A percentile compares a stretch with the other conserved stretches of the same genome.
Conservation (phyloP, 2,888 invertebrate species). For the Eupelmus urozonus region DNA sequence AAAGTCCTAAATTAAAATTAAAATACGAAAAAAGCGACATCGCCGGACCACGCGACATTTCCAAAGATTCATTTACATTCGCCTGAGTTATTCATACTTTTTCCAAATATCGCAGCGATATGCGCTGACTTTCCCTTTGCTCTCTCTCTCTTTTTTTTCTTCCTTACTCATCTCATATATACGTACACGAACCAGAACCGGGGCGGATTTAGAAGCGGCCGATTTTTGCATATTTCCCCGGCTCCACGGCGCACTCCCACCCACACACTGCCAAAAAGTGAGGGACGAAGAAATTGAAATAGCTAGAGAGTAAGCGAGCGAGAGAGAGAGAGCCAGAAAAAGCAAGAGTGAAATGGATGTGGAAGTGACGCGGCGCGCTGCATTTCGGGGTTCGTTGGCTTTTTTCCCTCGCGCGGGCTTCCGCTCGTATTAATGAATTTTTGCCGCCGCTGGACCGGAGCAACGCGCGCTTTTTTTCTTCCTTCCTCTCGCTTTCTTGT, state of each 20-base stretch:
- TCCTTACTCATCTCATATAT: constrained; percentile 20
- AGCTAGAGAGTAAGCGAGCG: background rate
- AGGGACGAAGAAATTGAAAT: background rate
- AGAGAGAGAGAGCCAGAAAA: background rate
- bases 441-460: constrained; percentile 19
- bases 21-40: background rate
- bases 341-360: constrained; percentile 44
- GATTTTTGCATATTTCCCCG: constrained; percentile 49
- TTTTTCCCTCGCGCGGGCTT: background rate
- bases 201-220: constrained; percentile 39
- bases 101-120: constrained; percentile 58
- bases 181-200: background rate
- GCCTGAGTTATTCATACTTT: constrained; percentile 66
- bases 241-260: background rate
- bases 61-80: constrained; percentile 64
- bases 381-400: constrained; percentile 27
- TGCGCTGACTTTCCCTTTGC: constrained; percentile 13
- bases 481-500: constrained; percentile 3
- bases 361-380: constrained; percentile 47
- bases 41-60: constrained; percentile 8
- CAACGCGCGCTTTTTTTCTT: constrained; percentile 6
- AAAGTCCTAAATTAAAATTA: background rate
- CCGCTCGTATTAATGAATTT: constrained; percentile 51
- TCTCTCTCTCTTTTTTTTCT: background rate
- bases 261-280: background rate